Percentiles rank a stretch among this genome's conserved stretches.
phyloP scores from a whole-genome alignment of 2,797 vertebrate species.

The Fringilla coelebs region DNA sequence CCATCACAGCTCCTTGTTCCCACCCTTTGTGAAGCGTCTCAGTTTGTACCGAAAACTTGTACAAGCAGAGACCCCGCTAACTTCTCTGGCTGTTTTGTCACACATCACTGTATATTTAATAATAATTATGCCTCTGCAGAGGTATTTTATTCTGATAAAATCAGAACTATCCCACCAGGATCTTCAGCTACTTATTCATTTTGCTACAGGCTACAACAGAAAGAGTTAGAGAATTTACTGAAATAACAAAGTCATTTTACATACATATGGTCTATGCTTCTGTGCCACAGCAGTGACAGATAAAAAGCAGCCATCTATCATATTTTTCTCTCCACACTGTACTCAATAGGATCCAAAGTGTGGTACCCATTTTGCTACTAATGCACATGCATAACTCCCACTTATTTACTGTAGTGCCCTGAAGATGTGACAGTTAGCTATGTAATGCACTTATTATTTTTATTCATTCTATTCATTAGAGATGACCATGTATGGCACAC shows the following conservation, averaged over 20 bases:
- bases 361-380: slow-evolving; percentile 40
- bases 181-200: slow-evolving; percentile 64
- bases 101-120: slow-evolving; percentile 45
- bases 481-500: neutral
- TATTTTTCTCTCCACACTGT: slow-evolving; percentile 7
- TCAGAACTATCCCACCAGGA: slow-evolving; percentile 59
- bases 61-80: neutral
- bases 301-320: slow-evolving; percentile 47
- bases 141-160: slow-evolving; percentile 61
- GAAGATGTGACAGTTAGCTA: slow-evolving; percentile 56
- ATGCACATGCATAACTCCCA: slow-evolving; percentile 28
- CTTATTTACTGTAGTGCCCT: slow-evolving; percentile 59
- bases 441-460: slow-evolving; percentile 65
- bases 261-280: slow-evolving; percentile 52
- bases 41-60: neutral
- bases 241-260: slow-evolving; percentile 52
- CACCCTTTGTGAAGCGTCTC: neutral
- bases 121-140: slow-evolving; percentile 55
- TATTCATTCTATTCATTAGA: slow-evolving; percentile 69
- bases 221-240: slow-evolving; percentile 50
- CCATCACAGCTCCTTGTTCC: neutral
- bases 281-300: slow-evolving; percentile 52
- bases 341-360: slow-evolving; percentile 22
- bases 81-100: slow-evolving; percentile 21
- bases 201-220: slow-evolving; percentile 64